Percentiles rank a stretch among this genome's conserved stretches.
Evolutionary conservation across 2,888 invertebrate genomes (phyloP).

Genomic region (Megamerina dolium): DNA sequence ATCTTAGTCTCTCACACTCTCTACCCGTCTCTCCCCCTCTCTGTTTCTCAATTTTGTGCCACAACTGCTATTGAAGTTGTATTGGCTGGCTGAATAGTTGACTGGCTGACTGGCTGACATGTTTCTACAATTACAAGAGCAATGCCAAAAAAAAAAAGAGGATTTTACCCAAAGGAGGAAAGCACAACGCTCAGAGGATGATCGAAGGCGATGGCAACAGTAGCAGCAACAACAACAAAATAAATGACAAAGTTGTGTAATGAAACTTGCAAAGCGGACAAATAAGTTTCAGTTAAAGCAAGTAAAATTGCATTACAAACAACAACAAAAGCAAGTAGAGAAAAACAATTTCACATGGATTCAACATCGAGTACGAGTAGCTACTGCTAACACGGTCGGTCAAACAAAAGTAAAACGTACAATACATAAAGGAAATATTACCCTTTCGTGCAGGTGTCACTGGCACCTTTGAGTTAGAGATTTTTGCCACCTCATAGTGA

Average conservation of each 20-base stretch:
- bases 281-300: conserved; percentile 18
- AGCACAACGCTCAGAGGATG: no score
- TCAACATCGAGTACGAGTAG: no score
- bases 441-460: conserved; percentile 11
- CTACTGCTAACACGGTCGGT: no score
- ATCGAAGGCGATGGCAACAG: not conserved
- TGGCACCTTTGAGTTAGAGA: no score
- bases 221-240: conserved; percentile 5
- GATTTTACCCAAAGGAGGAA: no score
- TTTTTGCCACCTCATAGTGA: no score
- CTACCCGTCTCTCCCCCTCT: not conserved
- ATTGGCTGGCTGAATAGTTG: conserved; percentile 2
- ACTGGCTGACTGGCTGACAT: no score
- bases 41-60: not conserved
- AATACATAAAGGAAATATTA: conserved; percentile 1
- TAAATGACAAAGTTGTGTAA: conserved; percentile 22
- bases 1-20: not conserved
- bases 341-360: no score
- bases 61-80: conserved; percentile 2
- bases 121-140: no score
- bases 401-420: no score
- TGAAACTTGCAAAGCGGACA: conserved; percentile 16
- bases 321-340: conserved; percentile 5
- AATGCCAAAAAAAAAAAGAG: no score
- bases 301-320: conserved; percentile 15